Conservation (phyloP, 2,113 vertebrate genomes). For the Protobothrops mucrosquamatus region DNA sequence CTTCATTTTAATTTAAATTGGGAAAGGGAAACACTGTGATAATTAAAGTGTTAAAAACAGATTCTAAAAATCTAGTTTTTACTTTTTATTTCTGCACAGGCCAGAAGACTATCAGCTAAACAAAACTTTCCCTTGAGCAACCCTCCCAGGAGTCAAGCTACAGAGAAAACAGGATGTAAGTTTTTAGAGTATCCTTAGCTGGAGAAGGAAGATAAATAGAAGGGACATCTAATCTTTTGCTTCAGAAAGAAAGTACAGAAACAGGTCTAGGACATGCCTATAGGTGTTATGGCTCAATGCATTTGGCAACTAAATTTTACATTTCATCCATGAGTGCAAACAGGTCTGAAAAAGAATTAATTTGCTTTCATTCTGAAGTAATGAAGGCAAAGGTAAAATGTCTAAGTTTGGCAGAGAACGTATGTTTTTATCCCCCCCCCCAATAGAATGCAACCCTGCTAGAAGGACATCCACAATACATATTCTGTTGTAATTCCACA, state of each 20-base stretch:
- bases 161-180: not conserved
- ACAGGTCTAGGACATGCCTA: not conserved
- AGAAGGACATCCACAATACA: not conserved
- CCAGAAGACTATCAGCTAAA: rapidly evolving
- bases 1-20: not conserved
- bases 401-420: not conserved
- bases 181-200: rapidly evolving
- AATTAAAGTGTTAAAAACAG: not conserved
- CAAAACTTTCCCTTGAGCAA: not conserved
- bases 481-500: not conserved
- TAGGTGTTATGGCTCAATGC: not conserved
- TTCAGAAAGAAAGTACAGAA: not conserved
- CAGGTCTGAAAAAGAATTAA: not conserved
- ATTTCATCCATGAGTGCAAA: not conserved
- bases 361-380: not conserved
- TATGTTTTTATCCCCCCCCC: not conserved
- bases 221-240: conserved; percentile 12
- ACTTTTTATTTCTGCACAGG: conserved; percentile 31
- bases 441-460: not conserved
- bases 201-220: not conserved
- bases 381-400: not conserved
- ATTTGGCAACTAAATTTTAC: not conserved
- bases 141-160: rapidly evolving
- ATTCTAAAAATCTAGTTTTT: not conserved
- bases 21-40: not conserved